Evolutionary conservation across 1,140 invertebrate species (phyloP).

Genomic region (Drosophila melanica): DNA sequence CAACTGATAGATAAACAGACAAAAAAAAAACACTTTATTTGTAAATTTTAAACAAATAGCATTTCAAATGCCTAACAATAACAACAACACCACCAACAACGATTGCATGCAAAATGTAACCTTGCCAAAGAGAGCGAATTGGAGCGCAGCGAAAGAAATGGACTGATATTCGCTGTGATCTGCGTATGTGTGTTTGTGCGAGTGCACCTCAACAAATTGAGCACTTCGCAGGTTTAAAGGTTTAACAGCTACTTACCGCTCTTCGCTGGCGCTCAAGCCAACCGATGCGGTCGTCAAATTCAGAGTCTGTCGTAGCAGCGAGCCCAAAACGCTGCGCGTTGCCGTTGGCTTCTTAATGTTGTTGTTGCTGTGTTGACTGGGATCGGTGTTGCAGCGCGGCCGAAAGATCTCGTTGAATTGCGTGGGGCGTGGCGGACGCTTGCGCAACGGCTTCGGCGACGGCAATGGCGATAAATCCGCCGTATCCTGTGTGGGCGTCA

Average conservation of each 20-base stretch:
- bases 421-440: slow-evolving; percentile 25
- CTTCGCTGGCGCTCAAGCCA: slow-evolving; percentile 51
- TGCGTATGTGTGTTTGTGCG: background rate
- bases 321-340: slow-evolving; percentile 52
- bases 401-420: slow-evolving; percentile 48
- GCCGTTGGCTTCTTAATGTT: slow-evolving; percentile 22
- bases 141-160: slow-evolving; percentile 28
- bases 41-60: slow-evolving; percentile 30
- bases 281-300: slow-evolving; percentile 64
- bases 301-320: slow-evolving; percentile 60
- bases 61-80: slow-evolving; percentile 22
- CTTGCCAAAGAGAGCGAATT: slow-evolving; percentile 19
- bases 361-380: slow-evolving; percentile 23
- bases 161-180: slow-evolving; percentile 22
- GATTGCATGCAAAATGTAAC: slow-evolving; percentile 26
- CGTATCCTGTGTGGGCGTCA: slow-evolving; percentile 41
- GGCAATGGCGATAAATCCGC: slow-evolving; percentile 6
- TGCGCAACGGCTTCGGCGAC: slow-evolving; percentile 28
- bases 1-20: slow-evolving; percentile 38
- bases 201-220: background rate
- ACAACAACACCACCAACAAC: slow-evolving; percentile 1
- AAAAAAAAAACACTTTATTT: slow-evolving; percentile 29
- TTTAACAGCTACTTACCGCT: slow-evolving; percentile 36
- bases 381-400: slow-evolving; percentile 63
- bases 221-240: background rate